phyloP scores from a whole-genome alignment of 1,140 invertebrate species.

The Drosophila dunni region DNA sequence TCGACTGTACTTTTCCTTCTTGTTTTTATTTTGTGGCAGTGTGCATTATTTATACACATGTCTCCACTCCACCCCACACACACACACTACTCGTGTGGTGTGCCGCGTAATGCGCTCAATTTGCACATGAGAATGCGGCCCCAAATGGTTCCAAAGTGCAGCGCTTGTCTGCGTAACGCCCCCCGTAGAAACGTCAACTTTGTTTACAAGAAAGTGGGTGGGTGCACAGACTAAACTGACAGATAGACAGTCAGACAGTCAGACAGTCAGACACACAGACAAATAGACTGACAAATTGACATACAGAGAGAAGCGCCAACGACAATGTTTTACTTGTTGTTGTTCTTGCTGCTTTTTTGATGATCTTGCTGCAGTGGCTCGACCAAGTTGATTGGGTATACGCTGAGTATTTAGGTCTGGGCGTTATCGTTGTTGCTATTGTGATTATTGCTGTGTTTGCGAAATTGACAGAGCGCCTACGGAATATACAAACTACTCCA shows the following conservation, averaged over 20 bases:
- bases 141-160: conserved; percentile 72
- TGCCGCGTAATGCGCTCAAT: conserved; percentile 12
- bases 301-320: conserved; percentile 20
- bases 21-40: conserved; percentile 10
- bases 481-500: conserved; percentile 47
- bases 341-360: conserved; percentile 12
- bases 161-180: conserved; percentile 40
- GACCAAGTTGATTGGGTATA: conserved; percentile 41
- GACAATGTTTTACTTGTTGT: neutral
- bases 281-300: conserved; percentile 10
- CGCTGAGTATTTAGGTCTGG: conserved; percentile 68
- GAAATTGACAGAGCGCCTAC: conserved; percentile 46
- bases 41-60: conserved; percentile 16
- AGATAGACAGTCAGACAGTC: conserved; percentile 19
- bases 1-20: too few relatives aligned
- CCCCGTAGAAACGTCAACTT: conserved; percentile 36
- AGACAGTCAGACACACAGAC: conserved; percentile 20
- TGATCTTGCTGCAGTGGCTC: conserved; percentile 25
- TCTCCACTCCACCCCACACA: neutral
- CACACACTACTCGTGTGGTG: neutral
- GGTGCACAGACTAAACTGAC: conserved; percentile 26
- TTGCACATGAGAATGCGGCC: conserved; percentile 33
- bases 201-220: conserved; percentile 54
- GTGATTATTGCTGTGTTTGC: conserved; percentile 47
- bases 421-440: conserved; percentile 53